A percentile compares a stretch with the other conserved stretches of the same genome.
Conservation (phyloP, 35 echinoderm and acorn worm genomes). For the Nesometra sesokonis region DNA sequence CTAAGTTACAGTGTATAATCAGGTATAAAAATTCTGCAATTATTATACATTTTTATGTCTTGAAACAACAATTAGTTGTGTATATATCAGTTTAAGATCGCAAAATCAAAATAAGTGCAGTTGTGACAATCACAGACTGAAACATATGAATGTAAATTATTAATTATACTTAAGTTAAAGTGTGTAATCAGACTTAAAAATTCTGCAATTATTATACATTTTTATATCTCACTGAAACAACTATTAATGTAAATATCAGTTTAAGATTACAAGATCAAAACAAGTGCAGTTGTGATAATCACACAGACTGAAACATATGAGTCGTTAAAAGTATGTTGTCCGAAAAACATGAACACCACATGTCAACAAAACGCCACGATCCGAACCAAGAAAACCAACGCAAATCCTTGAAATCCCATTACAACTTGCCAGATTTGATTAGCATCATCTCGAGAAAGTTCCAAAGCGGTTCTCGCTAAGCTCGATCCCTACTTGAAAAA, state of each 20-base stretch:
- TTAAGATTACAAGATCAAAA: not conserved
- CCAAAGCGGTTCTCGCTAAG: not conserved
- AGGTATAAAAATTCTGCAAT: no score
- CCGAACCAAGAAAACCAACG: not conserved
- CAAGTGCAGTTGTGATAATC: not conserved
- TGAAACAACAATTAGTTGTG: no score
- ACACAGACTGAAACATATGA: not conserved
- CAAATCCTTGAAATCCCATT: not conserved
- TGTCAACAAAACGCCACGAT: not conserved
- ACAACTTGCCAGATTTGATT: not conserved
- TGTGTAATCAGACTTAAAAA: no score
- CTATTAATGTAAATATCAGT: no score
- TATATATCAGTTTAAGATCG: no score
- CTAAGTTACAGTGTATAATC: no score
- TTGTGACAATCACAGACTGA: not conserved
- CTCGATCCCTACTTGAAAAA: not conserved
- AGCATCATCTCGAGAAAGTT: not conserved
- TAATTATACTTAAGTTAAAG: no score
- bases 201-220: no score
- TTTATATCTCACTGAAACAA: no score
- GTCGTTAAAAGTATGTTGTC: not conserved
- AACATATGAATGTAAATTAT: no score
- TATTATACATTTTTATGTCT: no score
- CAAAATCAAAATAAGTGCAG: not conserved
- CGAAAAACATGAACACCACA: not conserved